Evolutionary conservation across 2,113 vertebrate species (phyloP), one percentile per base, ranked within the genome.

Genomic region (Macrotus californicus): DNA sequence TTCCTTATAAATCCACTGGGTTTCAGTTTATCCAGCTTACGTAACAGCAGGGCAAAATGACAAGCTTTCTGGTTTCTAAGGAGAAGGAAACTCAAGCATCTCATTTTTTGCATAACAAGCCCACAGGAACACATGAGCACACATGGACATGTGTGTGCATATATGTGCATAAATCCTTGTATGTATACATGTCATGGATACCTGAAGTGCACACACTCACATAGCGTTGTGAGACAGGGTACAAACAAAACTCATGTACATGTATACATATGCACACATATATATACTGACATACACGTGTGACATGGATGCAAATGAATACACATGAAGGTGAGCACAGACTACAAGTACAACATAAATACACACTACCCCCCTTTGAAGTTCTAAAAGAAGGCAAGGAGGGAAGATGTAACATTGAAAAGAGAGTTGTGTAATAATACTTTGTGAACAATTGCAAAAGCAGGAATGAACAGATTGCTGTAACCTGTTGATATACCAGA

Each of bases 71-170:
- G 1, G 70, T 94, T 96, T 94, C 90, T 56, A 94, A 89, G 77
- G 77, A 91, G 64, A 97, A 92, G n/a, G 54, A 72, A 94, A 92
- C 4, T 41, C 72, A 90, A 90, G 15, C 31, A 88, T 76, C 10
- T 83, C 21, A 18, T 26, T 46, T 59, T 85, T 87, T 80, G 22
- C 0, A 2, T 89, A 36, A 6, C 31, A 96, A 52, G 3, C 8
- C 36, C n/a, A 61, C 16, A 79, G 34, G n/a, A 87, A 76, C 2
- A 77, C 36, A 72, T 12, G 26, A 48, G 72, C 46, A 79, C 3
- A 87, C 18, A 24, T 0, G 50, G 12, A 36, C 24, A 80, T 19
- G 2, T 16, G 2, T 31, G 4, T 19, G 1, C 34, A 76, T 12
- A 31, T 31, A 39, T 39, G 48, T 48, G 36, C 43, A 24, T 24